Evolutionary conservation across 2,888 invertebrate species (phyloP), one percentile per base, ranked within the genome.

Genomic region (Phalera bucephala): DNA sequence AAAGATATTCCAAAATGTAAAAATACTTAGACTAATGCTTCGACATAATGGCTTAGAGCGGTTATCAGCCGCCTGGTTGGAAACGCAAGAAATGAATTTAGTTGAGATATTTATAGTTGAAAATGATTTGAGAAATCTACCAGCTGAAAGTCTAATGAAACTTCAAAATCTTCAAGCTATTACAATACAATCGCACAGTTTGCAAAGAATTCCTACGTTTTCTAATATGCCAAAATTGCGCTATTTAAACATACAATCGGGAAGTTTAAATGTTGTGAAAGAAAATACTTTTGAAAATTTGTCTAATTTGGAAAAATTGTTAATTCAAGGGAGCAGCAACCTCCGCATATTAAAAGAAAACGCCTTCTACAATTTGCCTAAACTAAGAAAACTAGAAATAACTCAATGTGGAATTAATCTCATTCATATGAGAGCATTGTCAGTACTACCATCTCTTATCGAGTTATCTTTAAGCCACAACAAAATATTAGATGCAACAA

Each of bases 91-190:
- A 76, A 91, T 92, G 23, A 93, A 93, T 31, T 81, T 97, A 19
- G 92, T 96, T 53, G 97, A 97, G 83, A 91, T 97, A 36, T 97
- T 94, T 63, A 91, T 97, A 17, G 96, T 96, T 1, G 97, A 97
- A 78, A 95, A 95, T 9, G 94, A 95, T 50, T 75, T 97, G 31
- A 91, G 95, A 43, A 95, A 93, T 54, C 86, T 96, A 31, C 96
- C 96, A 0, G 91, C 93, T 1, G 96, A 96, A 73, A 95, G 95
- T 56, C 80, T 97, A 29, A 91, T 93, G 47, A 93, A 94, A 60
- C 83, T 96, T 58, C 92, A 93, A 56, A 93, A 93, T 50, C 87
- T 96, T 34, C 94, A 96, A 88, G 97, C 97, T 1, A 91, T 96
- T 25, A 96, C 97, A 0, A 91, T 97, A 56, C 95, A 96, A 74